Base-by-base conservation (phyloP, 2,113 vertebrate species). In the Furnarius figulus region DNA sequence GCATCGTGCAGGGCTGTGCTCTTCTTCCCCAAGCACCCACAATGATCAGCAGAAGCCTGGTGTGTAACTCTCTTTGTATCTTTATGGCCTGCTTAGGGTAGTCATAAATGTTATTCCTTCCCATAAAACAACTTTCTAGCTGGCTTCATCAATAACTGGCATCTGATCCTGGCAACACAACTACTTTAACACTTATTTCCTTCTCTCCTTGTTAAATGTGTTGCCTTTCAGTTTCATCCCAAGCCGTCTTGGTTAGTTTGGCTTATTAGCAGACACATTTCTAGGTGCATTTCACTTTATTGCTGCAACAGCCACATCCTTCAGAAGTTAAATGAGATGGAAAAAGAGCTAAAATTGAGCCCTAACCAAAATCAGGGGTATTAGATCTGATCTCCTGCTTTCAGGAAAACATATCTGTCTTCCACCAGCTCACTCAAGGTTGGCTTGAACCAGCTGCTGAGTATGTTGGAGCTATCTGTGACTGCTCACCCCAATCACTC, bases 81-180 rank as follows among this genome's bases (percentile, higher is more conserved):
- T 96, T 96, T 92, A 89, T 52, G 81, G 81, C 73, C 89, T 67
- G 81, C 71, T 94, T 85, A 89, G 68, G 35, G n/a, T 35, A 94
- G 86, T 68, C 81, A 83, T 96, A 93, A 94, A 96, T 68, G 71
- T 87, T 93, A 75, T 87, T 90, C 55, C 14, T 81, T 83, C 81
- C 61, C 90, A 94, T 97, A 94, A 96, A 97, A 87, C 61, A 91
- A 74, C 74, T 85, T 94, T 91, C 68, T 91, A 76, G 86, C 80
- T 94, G 84, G 71, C 78, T 92, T 81, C 89, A 71, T 87, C 80
- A 85, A 65, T 52, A 95, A 84, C 95, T 93, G 87, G 84, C 91
- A 89, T 84, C 81, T 78, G 89, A 86, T 85, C 72, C 68, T 89
- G 68, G 75, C 87, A 94, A 70, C 37, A 46, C 46, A 77, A 68